phyloP scores from a whole-genome alignment of 2,888 invertebrate genomes.

The Bimastos eiseni region DNA sequence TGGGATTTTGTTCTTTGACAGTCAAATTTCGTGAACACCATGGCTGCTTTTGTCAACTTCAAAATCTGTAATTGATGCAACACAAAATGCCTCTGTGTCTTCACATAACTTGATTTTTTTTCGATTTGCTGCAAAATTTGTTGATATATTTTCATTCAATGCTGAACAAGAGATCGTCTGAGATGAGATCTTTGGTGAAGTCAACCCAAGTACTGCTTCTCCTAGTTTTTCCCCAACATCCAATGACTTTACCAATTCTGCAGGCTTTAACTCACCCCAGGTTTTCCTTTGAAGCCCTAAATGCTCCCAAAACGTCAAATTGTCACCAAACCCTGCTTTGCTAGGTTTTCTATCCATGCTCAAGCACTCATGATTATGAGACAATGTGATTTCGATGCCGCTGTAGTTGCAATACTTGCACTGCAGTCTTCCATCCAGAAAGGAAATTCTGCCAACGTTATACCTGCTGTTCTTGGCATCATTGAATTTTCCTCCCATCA shows the following conservation, averaged over 20 bases:
- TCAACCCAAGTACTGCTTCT: not conserved
- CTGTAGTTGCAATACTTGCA: not conserved
- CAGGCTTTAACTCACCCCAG: not conserved
- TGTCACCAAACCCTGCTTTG: not conserved
- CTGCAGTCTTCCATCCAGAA: slow-evolving; percentile 17
- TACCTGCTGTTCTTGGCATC: not conserved
- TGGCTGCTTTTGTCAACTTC: not conserved
- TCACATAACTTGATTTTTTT: not conserved
- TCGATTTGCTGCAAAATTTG: not conserved
- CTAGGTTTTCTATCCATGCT: not conserved
- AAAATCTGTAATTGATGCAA: not conserved
- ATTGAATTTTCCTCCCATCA: not conserved
- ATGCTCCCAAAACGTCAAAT: not conserved
- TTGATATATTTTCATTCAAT: not conserved
- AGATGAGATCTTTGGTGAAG: not conserved
- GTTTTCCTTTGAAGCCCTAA: not conserved
- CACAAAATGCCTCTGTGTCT: not conserved
- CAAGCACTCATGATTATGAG: not conserved
- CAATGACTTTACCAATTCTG: not conserved
- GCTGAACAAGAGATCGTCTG: not conserved
- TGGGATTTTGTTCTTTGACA: not conserved
- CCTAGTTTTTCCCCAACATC: not conserved
- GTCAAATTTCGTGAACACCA: not conserved
- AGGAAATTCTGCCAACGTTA: not conserved
- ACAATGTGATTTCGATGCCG: not conserved